These are phyloP conservation scores for Drosophila anceps DNA, from an alignment of 2,888 invertebrate genomes.

Conservation along the genomic window DNA sequence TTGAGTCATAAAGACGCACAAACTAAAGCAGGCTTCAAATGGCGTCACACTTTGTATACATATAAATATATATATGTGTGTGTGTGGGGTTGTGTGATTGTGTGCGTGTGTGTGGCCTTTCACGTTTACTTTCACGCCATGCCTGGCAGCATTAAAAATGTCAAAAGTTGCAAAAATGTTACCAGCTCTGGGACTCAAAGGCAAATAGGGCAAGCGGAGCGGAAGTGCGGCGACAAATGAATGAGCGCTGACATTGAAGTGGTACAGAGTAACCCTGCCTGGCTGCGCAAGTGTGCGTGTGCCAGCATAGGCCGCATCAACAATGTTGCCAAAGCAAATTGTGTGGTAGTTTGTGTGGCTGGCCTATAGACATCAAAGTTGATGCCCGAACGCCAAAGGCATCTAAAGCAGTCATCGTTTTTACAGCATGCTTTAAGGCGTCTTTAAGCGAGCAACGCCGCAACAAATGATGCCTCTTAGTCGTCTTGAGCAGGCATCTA, in stretches of 20 bases:
- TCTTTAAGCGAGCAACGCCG: constrained; percentile 54
- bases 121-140: constrained; percentile 73
- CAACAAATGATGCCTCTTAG: constrained; percentile 58
- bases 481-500: constrained; percentile 38
- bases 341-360: constrained; percentile 72
- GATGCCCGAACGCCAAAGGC: constrained; percentile 25
- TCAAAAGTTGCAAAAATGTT: constrained; percentile 80
- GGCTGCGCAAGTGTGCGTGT: constrained; percentile 15
- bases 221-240: constrained; percentile 68
- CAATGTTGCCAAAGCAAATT: constrained; percentile 78
- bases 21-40: constrained; percentile 67
- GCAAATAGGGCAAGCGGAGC: constrained; percentile 40
- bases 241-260: constrained; percentile 75
- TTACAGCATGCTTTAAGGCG: constrained; percentile 59
- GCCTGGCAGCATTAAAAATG: constrained; percentile 80
- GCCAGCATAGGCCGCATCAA: constrained; percentile 62
- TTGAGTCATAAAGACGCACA: constrained; percentile 78
- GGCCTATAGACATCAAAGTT: constrained; percentile 69
- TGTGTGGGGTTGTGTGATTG: constrained; percentile 17
- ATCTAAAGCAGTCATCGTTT: constrained; percentile 23
- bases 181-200: constrained; percentile 57
- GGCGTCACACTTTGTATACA: constrained; percentile 36
- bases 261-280: constrained; percentile 40
- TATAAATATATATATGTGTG: constrained; percentile 1
- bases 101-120: constrained; percentile 31